Conservation (phyloP, 2,888 invertebrate genomes). For the Phaonia tiefii region DNA sequence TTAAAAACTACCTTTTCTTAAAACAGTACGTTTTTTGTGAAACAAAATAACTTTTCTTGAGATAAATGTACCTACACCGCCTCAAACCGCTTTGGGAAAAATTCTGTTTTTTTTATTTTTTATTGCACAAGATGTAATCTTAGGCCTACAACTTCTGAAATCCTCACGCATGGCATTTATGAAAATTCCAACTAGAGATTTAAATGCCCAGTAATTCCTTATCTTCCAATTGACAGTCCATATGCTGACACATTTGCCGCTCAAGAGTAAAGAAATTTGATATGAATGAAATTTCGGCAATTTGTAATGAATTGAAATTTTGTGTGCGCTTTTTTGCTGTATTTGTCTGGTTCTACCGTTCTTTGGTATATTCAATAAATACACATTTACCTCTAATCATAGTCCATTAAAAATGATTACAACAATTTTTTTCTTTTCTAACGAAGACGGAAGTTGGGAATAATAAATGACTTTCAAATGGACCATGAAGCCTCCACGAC, state of each 20-base stretch:
- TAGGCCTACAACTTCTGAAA: too few relatives aligned
- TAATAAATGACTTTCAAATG: slow-evolving; percentile 15
- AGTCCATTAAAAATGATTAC: slow-evolving; percentile 15
- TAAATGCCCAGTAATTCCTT: neutral
- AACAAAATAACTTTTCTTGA: too few relatives aligned
- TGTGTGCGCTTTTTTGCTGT: neutral
- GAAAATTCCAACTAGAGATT: too few relatives aligned
- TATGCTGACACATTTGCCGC: neutral
- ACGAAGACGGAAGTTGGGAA: neutral
- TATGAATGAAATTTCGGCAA: slow-evolving; percentile 2
- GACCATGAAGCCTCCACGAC: neutral
- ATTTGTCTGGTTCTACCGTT: neutral
- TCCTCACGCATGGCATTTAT: too few relatives aligned
- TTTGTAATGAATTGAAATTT: slow-evolving; percentile 9
- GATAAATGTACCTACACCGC: too few relatives aligned
- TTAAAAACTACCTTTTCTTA: too few relatives aligned
- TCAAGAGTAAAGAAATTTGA: neutral
- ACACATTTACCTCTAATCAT: slow-evolving; percentile 2
- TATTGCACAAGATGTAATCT: too few relatives aligned
- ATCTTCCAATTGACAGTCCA: neutral
- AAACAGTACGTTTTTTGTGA: too few relatives aligned
- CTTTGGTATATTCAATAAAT: slow-evolving; percentile 1
- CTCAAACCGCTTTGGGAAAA: too few relatives aligned
- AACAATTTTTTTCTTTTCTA: neutral
- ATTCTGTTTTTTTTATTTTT: too few relatives aligned